Conservation (phyloP, 2,113 vertebrate species). For the Haemorhous mexicanus region DNA sequence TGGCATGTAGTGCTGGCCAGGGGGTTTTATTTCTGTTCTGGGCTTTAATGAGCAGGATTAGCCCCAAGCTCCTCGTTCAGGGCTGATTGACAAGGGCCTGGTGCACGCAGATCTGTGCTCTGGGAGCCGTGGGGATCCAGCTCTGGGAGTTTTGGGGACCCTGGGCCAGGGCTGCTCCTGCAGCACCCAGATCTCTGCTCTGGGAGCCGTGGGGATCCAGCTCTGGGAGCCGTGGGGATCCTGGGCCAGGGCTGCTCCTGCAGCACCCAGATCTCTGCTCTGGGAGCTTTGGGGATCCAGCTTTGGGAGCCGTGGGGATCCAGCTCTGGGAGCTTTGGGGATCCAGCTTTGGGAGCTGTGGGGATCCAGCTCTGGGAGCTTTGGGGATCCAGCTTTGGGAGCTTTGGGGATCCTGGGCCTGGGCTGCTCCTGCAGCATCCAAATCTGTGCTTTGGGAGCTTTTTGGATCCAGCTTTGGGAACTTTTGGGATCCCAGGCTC, state of each 20-base stretch:
- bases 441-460: no score
- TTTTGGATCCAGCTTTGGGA: no score
- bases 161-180: not conserved
- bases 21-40: not conserved
- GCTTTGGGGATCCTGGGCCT: no score
- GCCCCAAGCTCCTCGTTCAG: not conserved
- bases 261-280: no score
- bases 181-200: not conserved
- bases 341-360: not conserved
- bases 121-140: no score
- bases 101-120: fast-evolving
- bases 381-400: no score
- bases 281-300: no score
- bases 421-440: no score
- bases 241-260: not conserved
- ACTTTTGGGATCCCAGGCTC: no score
- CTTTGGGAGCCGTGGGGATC: no score
- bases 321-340: not conserved
- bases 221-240: not conserved
- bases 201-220: not conserved
- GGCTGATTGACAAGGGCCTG: slow-evolving; percentile 9
- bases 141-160: not conserved
- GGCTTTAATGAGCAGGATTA: not conserved
- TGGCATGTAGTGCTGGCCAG: fast-evolving
- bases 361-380: no score